Base-by-base conservation (phyloP, 2,113 vertebrate genomes). In the Cyanoderma ruficeps region DNA sequence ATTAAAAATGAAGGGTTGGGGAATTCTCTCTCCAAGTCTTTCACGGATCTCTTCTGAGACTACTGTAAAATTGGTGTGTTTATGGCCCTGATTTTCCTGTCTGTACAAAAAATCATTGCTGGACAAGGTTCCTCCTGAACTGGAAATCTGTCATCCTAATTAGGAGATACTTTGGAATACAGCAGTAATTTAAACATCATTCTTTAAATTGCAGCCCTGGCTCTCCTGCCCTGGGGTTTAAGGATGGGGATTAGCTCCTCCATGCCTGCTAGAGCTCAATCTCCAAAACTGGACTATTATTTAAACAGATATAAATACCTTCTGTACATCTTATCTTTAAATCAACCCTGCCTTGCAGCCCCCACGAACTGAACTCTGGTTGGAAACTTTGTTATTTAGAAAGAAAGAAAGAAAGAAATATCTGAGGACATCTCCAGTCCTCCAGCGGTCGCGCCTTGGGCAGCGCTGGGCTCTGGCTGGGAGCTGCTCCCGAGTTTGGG, bases 271-370 rank as follows among this genome's bases (percentile, higher is more conserved):
- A 55, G 53, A 72, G 75, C 90, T 89, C 93, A 75, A 18, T 52
- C 94, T 93, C 83, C 88, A 86, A 88, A 96, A 94, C 80, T 35
- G 76, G 71, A 90, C 80, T 75, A 78, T 88, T 84, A 92, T 95
- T 96, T 93, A 96, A 96, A 95, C 87, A 95, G 81, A 93, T 93
- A 95, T 78, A 93, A 96, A 92, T 95, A 94, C 95, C 88, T 93
- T 61, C 31, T 72, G 88, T 59, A 42, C 69, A 60, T 93, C 83
- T 96, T 96, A 95, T 96, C 93, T 95, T 87, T 25, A 76, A 46
- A 60, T 84, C 93, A 68, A 8, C 52, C 80, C 87, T 59, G 53
- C 82, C 72, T 72, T 91, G 79, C 84, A 96, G 64, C 90, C 83
- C 90, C 89, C 91, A 87, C 76, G 59, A 75, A 46, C 89, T 15